Evolutionary conservation across 2,113 vertebrate genomes (phyloP).

Genomic region (Scomber colias): DNA sequence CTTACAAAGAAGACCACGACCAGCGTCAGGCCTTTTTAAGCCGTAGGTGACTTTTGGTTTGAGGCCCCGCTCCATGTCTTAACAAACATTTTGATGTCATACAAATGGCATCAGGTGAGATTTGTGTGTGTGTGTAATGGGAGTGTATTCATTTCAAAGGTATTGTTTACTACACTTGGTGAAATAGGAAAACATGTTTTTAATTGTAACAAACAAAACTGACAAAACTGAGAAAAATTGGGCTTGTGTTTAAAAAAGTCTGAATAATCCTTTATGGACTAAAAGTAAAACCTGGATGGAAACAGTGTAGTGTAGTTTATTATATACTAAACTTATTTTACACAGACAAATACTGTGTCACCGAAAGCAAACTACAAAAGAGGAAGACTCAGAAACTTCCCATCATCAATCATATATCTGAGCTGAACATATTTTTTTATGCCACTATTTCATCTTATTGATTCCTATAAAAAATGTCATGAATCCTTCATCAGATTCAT

Average conservation of each 20-base stretch:
- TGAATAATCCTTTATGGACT: neutral
- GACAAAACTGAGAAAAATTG: neutral
- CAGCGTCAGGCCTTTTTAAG: conserved; percentile 15
- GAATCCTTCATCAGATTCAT: neutral
- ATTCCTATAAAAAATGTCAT: neutral
- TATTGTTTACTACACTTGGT: too few relatives aligned
- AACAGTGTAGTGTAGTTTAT: neutral
- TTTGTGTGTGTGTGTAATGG: neutral
- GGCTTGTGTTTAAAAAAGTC: neutral
- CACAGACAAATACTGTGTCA: neutral
- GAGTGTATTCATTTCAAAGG: neutral
- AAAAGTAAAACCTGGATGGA: neutral
- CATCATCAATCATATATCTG: neutral
- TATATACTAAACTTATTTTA: neutral
- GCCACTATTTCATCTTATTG: neutral
- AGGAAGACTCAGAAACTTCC: neutral
- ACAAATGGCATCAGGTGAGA: conserved; percentile 11
- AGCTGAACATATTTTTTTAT: neutral
- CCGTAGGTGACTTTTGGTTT: neutral
- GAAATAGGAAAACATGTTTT: neutral
- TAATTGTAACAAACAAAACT: neutral
- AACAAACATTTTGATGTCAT: conserved; percentile 7
- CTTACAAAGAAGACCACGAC: conserved; percentile 38
- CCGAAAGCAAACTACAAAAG: neutral
- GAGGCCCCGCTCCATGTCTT: neutral